These are phyloP conservation scores for Apamea sordens DNA, from an alignment of 2,888 invertebrate genomes.

Conservation along the genomic window DNA sequence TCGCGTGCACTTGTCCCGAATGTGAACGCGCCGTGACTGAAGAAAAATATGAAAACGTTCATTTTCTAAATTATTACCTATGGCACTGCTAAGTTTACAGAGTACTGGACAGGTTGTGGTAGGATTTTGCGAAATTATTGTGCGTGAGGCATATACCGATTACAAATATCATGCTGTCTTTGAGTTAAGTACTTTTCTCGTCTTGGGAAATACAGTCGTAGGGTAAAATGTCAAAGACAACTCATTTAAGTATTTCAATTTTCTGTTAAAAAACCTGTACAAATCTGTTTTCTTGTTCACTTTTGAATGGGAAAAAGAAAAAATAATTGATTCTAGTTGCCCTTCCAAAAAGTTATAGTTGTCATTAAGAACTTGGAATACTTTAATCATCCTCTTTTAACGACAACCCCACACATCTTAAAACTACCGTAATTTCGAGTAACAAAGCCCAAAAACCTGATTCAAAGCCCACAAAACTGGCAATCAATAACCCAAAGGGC, in stretches of 20 bases:
- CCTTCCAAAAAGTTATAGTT: background rate
- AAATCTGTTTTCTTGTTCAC: too few species aligned
- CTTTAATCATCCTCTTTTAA: background rate
- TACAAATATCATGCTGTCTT: slow-evolving; percentile 11
- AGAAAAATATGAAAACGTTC: slow-evolving; percentile 87
- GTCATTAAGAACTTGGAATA: background rate
- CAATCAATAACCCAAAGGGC: slow-evolving; percentile 33
- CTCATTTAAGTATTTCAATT: background rate
- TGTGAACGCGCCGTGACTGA: slow-evolving; percentile 86
- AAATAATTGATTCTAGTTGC: background rate
- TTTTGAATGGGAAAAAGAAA: background rate
- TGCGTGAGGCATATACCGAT: background rate
- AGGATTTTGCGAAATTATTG: slow-evolving; percentile 43
- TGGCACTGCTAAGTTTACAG: slow-evolving; percentile 69
- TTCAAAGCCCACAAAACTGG: background rate
- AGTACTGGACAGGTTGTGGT: slow-evolving; percentile 41
- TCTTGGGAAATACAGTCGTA: background rate
- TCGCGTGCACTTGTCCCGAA: slow-evolving; percentile 89
- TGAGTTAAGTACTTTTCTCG: slow-evolving; percentile 5
- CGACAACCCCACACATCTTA: background rate
- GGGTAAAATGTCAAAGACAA: background rate
- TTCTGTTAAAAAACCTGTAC: too few species aligned
- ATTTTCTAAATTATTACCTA: slow-evolving; percentile 80
- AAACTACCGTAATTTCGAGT: background rate
- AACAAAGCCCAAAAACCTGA: background rate